Conservation (phyloP, 2,113 vertebrate genomes). For the Cheirogaleus medius region DNA sequence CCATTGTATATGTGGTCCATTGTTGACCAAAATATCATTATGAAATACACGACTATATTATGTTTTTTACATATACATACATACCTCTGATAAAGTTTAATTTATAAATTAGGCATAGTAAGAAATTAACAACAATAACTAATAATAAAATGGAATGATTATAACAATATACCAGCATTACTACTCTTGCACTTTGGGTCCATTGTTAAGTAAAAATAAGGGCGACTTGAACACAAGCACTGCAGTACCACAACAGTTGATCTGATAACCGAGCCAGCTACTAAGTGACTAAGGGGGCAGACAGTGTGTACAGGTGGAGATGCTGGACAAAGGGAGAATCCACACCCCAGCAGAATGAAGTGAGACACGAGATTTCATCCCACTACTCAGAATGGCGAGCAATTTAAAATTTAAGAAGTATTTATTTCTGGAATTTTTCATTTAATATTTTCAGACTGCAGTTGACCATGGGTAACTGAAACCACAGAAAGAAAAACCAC, state of each 20-base stretch:
- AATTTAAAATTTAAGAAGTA: background rate
- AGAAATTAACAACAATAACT: background rate
- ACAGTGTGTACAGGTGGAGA: background rate
- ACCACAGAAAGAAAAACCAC: background rate
- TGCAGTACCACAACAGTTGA: background rate
- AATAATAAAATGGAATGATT: background rate
- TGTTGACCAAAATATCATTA: background rate
- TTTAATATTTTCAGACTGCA: background rate
- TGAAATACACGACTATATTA: background rate
- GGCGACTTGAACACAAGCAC: background rate
- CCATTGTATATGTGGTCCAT: background rate
- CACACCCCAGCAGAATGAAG: background rate
- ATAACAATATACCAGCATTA: background rate
- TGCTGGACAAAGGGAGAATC: background rate
- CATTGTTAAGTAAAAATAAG: background rate
- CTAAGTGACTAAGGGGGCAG: background rate
- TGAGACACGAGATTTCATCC: background rate
- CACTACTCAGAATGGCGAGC: background rate
- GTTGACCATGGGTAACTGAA: background rate
- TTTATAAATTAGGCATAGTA: background rate
- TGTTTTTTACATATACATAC: background rate
- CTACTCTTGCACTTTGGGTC: background rate
- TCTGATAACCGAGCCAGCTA: background rate
- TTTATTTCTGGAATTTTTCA: background rate
- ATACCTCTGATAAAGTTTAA: background rate